phyloP scores from a whole-genome alignment of 2,797 vertebrate genomes.

The Lacerta viridis region DNA sequence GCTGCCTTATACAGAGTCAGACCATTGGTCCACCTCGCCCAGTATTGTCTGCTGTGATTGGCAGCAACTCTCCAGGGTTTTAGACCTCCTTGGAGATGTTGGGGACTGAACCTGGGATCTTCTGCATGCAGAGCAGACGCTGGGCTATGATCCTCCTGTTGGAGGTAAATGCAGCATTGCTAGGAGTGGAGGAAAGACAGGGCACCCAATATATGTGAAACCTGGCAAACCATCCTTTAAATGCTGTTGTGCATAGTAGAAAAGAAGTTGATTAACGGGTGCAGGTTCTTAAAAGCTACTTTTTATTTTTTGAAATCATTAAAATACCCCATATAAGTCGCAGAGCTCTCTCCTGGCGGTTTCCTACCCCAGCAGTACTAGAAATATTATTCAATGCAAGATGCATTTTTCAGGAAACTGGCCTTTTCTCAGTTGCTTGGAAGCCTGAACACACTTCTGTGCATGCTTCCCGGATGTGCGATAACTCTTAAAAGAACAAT shows the following conservation, averaged over 20 bases:
- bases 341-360: neutral
- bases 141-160: too few relatives aligned
- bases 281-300: neutral
- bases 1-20: too few relatives aligned
- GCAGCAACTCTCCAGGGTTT: too few relatives aligned
- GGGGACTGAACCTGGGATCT: too few relatives aligned
- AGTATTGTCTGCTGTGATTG: too few relatives aligned
- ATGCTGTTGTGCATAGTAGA: neutral
- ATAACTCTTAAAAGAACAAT: constrained; percentile 15
- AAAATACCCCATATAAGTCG: constrained; percentile 15
- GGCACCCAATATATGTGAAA: neutral
- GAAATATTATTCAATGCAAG: neutral
- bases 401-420: neutral
- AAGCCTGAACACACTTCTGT: neutral
- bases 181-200: neutral
- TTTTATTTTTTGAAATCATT: constrained; percentile 32
- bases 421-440: neutral
- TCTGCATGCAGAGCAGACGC: too few relatives aligned
- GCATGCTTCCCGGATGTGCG: neutral
- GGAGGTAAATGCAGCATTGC: too few relatives aligned
- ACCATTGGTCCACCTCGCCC: too few relatives aligned
- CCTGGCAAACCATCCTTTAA: neutral
- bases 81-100: too few relatives aligned
- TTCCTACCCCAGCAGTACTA: neutral
- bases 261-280: neutral